Evolutionary conservation across 2,888 invertebrate species (phyloP), one percentile per base, ranked within the genome.

Genomic region (Troides aeacus): DNA sequence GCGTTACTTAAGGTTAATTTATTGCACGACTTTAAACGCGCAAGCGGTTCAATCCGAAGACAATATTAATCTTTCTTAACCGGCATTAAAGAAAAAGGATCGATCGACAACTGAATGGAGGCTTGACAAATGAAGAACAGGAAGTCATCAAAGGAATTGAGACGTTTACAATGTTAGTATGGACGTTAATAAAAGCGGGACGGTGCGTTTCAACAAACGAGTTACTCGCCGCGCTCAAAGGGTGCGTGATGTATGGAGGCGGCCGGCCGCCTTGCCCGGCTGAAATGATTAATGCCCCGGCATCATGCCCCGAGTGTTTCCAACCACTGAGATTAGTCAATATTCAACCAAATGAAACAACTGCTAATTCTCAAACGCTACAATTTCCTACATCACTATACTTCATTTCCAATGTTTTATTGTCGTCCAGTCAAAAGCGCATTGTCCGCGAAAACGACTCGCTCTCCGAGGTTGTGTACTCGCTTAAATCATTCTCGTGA

Each of bases 1-100:
- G 87, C 89, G 90, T 90, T 90, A 90, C 85, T 90, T 90, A 89
- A 90, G 88, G 85, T 82, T 89, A 90, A 92, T 92, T 90, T 92
- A 92, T 90, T 89, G 90, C 88, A 82, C 83, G 84, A 86, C 86
- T 83, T 78, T 78, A 82, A 80, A 82, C 82, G 82, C 82, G 79
- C 81, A 79, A 81, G 79, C 79, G 77, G 80, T 72, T 77, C 78
- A 78, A 83, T 82, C 87, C 85, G 85, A 87, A 80, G 86, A 88
- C 84, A 84, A 74, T 87, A 90, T 91, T 87, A 89, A 90, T 91
- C 88, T 89, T 83, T 77, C 75, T 81, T 88, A 88, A 90, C 84
- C 80, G 85, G 83, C 78, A 76, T 82, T 80, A 80, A 86, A 85
- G 86, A 58, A 87, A 84, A 70, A 42, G 63, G 30, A 66, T 56